Evolutionary conservation across 2,888 invertebrate genomes (phyloP), one percentile per base, ranked within the genome.

Genomic region (Aphodius granarius): DNA sequence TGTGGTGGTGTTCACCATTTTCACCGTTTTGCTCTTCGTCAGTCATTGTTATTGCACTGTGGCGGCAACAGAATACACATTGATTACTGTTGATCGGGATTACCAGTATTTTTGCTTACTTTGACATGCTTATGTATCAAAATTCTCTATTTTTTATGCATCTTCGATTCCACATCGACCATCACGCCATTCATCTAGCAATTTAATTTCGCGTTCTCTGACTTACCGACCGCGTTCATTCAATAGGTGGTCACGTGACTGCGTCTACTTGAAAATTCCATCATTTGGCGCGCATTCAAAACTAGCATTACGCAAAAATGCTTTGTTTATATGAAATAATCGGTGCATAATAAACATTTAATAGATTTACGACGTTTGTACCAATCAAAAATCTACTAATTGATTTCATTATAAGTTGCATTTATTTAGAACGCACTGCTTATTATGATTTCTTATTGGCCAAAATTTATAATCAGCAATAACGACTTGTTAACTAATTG

Each of bases 21-120:
- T 80, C 76, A 62, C 77, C 75, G 75, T 77, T 78, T 43, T 74
- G 73, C 66, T 74, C 72, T 68, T 78, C 79, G 76, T 81, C 81
- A 78, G 78, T 76, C 81, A 81, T 81, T 74, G 13, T 43, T 43
- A 43, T 43, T 43, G 43, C 43, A 43, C 43, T 43, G 43, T 43
- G 43, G 13, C 43, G 43, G 43, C 43, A 43, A 43, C 43, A 43
- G 43, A 43, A 43, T 43, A 43, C 43, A 43, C 43, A 43, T 43
- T 43, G 43, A 13, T 43, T 43, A 9, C 1, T 13, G 43, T 6
- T 43, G 43, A 43, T 9, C 43, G 43, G 43, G 43, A 13, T 43
- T 3, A 43, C 6, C 43, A 43, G 13, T 9, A 43, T 9, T 43
- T 43, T 43, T 13, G 43, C 43, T 43, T 43, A 43, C 43, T 43